Evolutionary conservation across 37 sponge, comb jelly and placozoan species (phyloP), one percentile per base, ranked within the genome.

Genomic region (Beroe ovata): DNA sequence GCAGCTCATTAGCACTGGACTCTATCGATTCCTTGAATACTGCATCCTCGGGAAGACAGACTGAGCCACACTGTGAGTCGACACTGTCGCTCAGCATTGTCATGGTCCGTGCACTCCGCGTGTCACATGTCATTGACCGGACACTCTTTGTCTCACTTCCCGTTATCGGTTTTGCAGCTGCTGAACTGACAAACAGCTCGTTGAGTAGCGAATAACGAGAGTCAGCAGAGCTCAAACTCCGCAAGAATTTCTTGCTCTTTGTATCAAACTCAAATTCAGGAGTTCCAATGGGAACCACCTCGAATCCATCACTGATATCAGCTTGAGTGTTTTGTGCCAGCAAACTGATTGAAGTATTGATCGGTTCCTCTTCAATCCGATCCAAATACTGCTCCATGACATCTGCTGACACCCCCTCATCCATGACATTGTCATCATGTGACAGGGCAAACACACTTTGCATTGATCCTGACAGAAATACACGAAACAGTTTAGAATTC

Each of bases 1-100:
- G 47, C 25, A 77, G 84, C 8, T 77, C 84, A 36, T 35, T 77
- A 42, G 54, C 84, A 36, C 84, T 77, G 1, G 41, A 40, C 26
- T 77, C 54, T 28, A 77, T 4, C 4, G 84, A 77, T 4, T 39
- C 54, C 11, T 77, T 23, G 54, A 77, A 42, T 20, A 35, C n/a
- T 18, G 20, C 84, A 4, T 19, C 19, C 0, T 42, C 8, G 6
- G n/a, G 18, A 23, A 25, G 11, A 14, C 18, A 20, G 54, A 39
- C 28, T 42, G 84, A 32, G n/a, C n/a, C n/a, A n/a, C n/a, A n/a
- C 28, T 26, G 4, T 23, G 63, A 62, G 63, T 4, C 21, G 63
- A 25, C 28, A 62, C 28, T 25, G 29, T 4, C 63, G 4, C 8
- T 25, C 20, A 6, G 22, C 4, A 23, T 62, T 4, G 4, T 3